Conservation (phyloP, 2,797 vertebrate species). For the Chaenodraco wilsoni region DNA sequence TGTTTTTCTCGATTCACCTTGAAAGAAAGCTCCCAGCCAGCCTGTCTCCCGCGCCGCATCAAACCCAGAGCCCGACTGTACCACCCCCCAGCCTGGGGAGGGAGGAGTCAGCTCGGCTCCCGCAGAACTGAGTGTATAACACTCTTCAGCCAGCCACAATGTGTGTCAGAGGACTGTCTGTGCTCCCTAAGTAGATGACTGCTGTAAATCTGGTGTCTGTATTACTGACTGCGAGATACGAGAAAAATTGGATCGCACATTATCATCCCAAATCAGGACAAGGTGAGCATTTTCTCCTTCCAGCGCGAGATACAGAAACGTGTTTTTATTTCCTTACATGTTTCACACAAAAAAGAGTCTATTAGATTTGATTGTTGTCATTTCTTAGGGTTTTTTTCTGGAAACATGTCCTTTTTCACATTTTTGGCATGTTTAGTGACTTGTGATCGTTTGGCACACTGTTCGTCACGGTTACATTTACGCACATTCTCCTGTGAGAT, state of each 20-base stretch:
- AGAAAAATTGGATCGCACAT: slow-evolving; percentile 58
- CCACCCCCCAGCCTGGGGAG: slow-evolving; percentile 65
- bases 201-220: slow-evolving; percentile 72
- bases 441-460: slow-evolving; percentile 8
- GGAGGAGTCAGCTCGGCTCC: slow-evolving; percentile 81
- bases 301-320: neutral
- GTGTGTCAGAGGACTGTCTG: slow-evolving; percentile 91
- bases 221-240: slow-evolving; percentile 71
- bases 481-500: slow-evolving; percentile 66
- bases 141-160: slow-evolving; percentile 85
- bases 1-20: slow-evolving; percentile 73
- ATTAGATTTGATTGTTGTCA: slow-evolving; percentile 36
- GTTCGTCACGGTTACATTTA: slow-evolving; percentile 68
- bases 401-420: neutral
- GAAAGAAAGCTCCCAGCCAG: slow-evolving; percentile 67
- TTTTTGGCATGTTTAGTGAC: slow-evolving; percentile 18
- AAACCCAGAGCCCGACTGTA: slow-evolving; percentile 58
- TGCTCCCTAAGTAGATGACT: slow-evolving; percentile 83
- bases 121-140: slow-evolving; percentile 84
- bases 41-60: slow-evolving; percentile 66
- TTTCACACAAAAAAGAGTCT: neutral
- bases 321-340: neutral
- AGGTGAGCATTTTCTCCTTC: slow-evolving; percentile 72
- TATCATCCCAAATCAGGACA: slow-evolving; percentile 71
- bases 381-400: slow-evolving; percentile 12